Evolutionary conservation across 2,888 invertebrate species (phyloP).

Genomic region (Cepaea hortensis): DNA sequence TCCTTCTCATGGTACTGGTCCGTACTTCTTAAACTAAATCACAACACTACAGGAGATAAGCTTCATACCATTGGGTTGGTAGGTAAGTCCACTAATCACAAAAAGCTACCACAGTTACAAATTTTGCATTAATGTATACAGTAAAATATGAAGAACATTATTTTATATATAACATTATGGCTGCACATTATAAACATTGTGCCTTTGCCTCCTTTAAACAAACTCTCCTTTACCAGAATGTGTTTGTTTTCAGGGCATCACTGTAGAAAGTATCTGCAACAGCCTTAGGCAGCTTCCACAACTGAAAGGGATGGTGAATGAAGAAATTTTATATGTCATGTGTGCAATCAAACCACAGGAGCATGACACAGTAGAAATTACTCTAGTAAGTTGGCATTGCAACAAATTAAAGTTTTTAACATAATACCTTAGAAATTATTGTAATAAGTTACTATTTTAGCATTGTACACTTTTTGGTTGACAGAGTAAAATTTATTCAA

Average conservation of each 20-base stretch:
- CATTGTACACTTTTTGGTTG: not conserved
- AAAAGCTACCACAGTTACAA: no score
- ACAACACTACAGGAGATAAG: no score
- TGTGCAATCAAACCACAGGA: constrained; percentile 88
- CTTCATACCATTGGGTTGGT: no score
- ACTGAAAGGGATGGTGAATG: constrained; percentile 79
- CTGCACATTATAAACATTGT: no score
- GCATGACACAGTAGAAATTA: constrained; percentile 90
- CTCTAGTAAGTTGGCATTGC: constrained; percentile 81
- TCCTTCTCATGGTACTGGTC: no score
- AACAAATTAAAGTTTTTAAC: not conserved
- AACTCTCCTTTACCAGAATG: not conserved
- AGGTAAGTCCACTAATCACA: no score
- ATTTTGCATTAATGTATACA: no score
- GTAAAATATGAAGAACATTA: no score
- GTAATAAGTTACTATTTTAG: no score
- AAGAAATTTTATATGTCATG: constrained; percentile 84
- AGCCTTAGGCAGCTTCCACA: constrained; percentile 85
- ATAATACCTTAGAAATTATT: not conserved
- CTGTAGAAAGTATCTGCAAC: constrained; percentile 88
- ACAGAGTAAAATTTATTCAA: not conserved
- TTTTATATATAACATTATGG: no score
- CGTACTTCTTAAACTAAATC: no score
- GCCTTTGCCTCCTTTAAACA: no score
- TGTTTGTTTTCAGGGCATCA: constrained; percentile 81